Base-by-base conservation (phyloP, 2,888 invertebrate species). In the Nephrocerus scutellatus region DNA sequence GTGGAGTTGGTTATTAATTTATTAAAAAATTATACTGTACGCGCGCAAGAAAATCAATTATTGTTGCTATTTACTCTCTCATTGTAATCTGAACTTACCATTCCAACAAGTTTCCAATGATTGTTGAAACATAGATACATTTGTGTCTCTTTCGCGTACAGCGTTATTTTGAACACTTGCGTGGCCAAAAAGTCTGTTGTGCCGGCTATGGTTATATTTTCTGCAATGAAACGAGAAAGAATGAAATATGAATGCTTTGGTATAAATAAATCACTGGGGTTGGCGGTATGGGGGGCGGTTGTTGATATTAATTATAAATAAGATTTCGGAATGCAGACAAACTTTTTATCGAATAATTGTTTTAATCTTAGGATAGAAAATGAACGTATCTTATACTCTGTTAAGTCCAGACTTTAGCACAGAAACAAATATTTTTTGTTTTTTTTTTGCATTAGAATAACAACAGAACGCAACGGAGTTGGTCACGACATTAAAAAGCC, bases 91-190 rank as follows among this genome's bases (percentile, higher is more conserved):
- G 12, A 26, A 57, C 63, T 73, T 68, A 80, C 79, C 74, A 79
- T 74, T 72, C 80, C 82, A 55, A 82, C 76, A 60, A 82, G 75
- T 68, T 76, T 77, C 72, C 81, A 80, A 54, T 76, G 75, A 68
- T 72, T 72, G 70, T 79, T 82, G 78, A 82, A 83, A 74, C 83
- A 83, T 60, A 83, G 76, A 72, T 77, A 83, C 74, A 79, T 77
- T 65, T 78, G 75, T 59, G 78, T 78, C 63, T 79, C 74, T 66
- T 81, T 82, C 60, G 81, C 82, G 72, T 55, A 64, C 56, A 66
- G 57, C 39, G 66, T 64, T 59, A 66, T 61, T 62, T 63, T 66
- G 63, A 66, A 66, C 55, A 59, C 59, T 59, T 63, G 34, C 36
- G 44, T 59, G 57, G 59, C 61, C 57, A 62, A 55, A 60, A 60